Percentiles rank a stretch among this genome's conserved stretches.
Conservation (phyloP, 1,140 invertebrate species). For the Eriocheir sinensis region DNA sequence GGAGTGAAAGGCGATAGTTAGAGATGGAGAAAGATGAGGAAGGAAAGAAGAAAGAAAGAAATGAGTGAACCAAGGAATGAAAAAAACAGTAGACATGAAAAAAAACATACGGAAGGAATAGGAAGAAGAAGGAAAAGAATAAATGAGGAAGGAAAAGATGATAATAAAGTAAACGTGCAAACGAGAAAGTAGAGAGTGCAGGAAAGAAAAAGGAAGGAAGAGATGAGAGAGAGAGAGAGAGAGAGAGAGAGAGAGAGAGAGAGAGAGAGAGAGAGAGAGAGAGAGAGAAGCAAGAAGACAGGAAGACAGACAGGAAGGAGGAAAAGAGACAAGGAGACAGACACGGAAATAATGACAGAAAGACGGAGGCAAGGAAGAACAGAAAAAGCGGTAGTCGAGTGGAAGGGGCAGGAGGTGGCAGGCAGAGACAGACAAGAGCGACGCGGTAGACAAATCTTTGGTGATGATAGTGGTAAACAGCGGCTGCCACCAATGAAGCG, state of each 20-base stretch:
- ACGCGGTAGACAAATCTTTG: neutral
- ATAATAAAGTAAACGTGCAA: too few species aligned
- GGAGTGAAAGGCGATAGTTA: neutral
- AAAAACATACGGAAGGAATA: neutral
- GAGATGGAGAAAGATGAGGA: neutral
- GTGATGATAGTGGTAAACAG: neutral
- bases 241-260: neutral
- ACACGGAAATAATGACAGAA: neutral
- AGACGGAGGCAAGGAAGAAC: neutral
- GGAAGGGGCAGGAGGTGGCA: neutral
- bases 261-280: neutral
- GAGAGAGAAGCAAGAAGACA: neutral
- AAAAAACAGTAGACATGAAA: neutral
- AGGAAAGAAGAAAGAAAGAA: slow-evolving; percentile 20
- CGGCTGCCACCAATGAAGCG: too few species aligned
- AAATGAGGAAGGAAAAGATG: too few species aligned
- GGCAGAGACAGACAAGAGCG: neutral
- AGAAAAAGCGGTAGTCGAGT: neutral
- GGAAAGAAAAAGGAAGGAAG: neutral
- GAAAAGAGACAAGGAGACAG: slow-evolving; percentile 8
- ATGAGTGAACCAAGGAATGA: neutral
- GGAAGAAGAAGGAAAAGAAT: too few species aligned
- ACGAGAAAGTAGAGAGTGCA: too few species aligned
- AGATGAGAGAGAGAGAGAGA: slow-evolving; percentile 12
- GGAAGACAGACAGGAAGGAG: neutral